These are phyloP conservation scores for Monochamus saltuarius DNA, from an alignment of 1,140 invertebrate species.

Conservation along the genomic window DNA sequence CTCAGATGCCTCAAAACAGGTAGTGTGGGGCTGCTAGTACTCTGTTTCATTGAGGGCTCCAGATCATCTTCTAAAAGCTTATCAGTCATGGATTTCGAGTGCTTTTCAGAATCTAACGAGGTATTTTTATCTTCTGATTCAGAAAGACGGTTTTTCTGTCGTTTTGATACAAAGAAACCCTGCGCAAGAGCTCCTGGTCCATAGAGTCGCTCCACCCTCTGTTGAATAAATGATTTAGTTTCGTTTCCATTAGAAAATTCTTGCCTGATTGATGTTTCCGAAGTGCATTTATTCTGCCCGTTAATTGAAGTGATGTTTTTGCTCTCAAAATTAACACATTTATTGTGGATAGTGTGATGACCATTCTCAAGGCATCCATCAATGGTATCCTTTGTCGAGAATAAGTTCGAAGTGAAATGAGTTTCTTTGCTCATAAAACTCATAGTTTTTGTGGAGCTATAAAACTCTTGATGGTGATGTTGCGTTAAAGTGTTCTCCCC, in stretches of 20 bases:
- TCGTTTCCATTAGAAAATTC: slow-evolving; percentile 50
- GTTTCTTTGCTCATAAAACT: slow-evolving; percentile 35
- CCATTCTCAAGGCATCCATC: slow-evolving; percentile 40
- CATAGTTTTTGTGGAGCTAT: slow-evolving; percentile 31
- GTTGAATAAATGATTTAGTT: slow-evolving; percentile 82
- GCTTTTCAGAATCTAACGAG: slow-evolving; percentile 18
- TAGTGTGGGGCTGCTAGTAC: slow-evolving; percentile 54
- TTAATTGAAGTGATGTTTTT: slow-evolving; percentile 26
- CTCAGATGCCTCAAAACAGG: slow-evolving; percentile 78
- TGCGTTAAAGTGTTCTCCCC: slow-evolving; percentile 37
- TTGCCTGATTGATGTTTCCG: slow-evolving; percentile 27
- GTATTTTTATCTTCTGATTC: slow-evolving; percentile 33
- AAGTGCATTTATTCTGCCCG: slow-evolving; percentile 13
- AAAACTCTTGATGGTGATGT: slow-evolving; percentile 29
- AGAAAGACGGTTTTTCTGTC: slow-evolving; percentile 44
- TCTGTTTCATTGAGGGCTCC: slow-evolving; percentile 42
- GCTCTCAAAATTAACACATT: slow-evolving; percentile 33
- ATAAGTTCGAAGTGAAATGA: slow-evolving; percentile 21
- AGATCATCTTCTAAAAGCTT: slow-evolving; percentile 33
- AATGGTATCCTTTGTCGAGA: slow-evolving; percentile 36
- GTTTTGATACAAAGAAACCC: slow-evolving; percentile 73
- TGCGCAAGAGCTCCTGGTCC: slow-evolving; percentile 81
- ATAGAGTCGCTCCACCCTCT: slow-evolving; percentile 82
- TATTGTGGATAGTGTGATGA: slow-evolving; percentile 27
- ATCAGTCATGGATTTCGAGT: slow-evolving; percentile 45